Base-by-base conservation (phyloP, 37 sponge, comb jelly and placozoan species). In the Mnemiopsis leidyi region DNA sequence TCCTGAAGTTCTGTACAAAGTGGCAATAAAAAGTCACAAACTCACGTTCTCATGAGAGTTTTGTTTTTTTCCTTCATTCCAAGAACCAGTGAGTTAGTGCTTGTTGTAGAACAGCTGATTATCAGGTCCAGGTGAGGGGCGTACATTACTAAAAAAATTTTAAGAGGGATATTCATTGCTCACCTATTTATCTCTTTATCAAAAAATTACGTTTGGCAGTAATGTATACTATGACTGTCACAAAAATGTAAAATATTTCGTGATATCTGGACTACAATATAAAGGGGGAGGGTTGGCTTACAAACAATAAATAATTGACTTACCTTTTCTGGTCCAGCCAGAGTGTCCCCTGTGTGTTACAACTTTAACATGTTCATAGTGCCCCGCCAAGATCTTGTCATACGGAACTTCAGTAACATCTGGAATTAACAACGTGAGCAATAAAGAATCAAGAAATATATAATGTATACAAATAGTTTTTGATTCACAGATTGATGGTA, bases 21-120 rank as follows among this genome's bases (percentile, higher is more conserved):
- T 20, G 18, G 20, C 13, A 21, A 21, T 67, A n/a, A n/a, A n/a
- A n/a, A n/a, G n/a, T 28, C 30, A 71, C 3, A 13, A 18, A 69
- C 93, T 92, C n/a, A 92, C 93, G 93, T 92, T 38, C 93, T 92
- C 93, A 92, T 92, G 33, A 33, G 76, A 26, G 93, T 73, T 32
- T 71, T 92, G 73, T 69, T 73, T 69, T 92, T 92, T 71, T 92
- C 93, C 21, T 38, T 92, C 93, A 69, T 73, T 18, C 93, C 93
- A 69, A 92, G 76, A 5, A 92, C 93, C 48, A 92, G 76, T n/a
- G 93, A 92, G 29, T 69, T 92, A 16, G 38, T 92, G 34, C 39
- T 38, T 23, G 93, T 92, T 3, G 93, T 92, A 1, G 93, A 36
- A 38, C 93, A 92, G 73, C 76, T 73, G 36, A 92, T 92, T 23